Conservation (phyloP, 2,113 vertebrate species). For the Microtus richardsoni region DNA sequence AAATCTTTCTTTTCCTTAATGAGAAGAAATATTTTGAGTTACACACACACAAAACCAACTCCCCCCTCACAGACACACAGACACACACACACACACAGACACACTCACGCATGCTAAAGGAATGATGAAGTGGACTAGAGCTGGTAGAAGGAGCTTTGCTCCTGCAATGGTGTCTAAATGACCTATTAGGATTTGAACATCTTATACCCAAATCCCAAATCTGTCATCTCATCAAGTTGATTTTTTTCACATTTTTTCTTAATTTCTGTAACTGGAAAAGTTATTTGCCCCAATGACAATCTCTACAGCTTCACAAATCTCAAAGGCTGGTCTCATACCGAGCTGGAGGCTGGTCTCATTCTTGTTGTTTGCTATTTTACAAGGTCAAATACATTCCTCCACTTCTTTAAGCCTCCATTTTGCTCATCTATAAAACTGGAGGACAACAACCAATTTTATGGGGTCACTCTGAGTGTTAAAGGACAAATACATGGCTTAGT, state of each 20-base stretch:
- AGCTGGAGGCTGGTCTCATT: no score
- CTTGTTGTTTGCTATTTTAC: neutral
- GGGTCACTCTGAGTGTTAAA: neutral
- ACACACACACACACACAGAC: neutral
- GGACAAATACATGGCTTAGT: neutral
- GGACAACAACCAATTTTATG: neutral
- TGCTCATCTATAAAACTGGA: slow-evolving; percentile 22
- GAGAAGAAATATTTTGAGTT: neutral
- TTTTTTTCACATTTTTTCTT: neutral
- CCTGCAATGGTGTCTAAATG: neutral
- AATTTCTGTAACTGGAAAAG: slow-evolving; percentile 28
- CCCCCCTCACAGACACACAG: neutral
- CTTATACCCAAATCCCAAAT: neutral
- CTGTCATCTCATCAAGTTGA: neutral
- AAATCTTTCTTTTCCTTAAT: slow-evolving; percentile 8
- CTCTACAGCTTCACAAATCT: slow-evolving; percentile 21
- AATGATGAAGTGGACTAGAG: neutral
- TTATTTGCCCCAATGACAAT: neutral
- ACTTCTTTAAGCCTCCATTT: neutral
- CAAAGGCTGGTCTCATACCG: neutral
- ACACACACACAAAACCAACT: neutral
- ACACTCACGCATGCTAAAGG: neutral
- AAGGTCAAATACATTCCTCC: neutral
- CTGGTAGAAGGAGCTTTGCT: neutral
- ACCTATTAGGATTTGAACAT: neutral